These are phyloP conservation scores for Lepus townsendii DNA, from an alignment of 2,797 vertebrate genomes.

Conservation along the genomic window DNA sequence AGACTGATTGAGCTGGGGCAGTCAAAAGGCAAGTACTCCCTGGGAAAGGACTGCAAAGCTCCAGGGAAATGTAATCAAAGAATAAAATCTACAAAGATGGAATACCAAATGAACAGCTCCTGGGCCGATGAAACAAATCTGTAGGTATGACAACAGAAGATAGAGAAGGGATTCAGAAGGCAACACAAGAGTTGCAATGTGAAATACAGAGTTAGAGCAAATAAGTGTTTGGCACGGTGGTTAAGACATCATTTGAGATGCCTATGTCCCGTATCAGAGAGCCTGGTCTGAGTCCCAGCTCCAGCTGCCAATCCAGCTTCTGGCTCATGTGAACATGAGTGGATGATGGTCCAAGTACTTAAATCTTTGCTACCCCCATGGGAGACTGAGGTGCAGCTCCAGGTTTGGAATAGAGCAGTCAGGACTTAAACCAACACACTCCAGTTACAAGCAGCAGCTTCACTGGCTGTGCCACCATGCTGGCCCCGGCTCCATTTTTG, in stretches of 20 bases:
- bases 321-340: too few species aligned
- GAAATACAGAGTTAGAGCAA: neutral
- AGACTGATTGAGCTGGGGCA: neutral
- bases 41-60: neutral
- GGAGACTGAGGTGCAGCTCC: too few species aligned
- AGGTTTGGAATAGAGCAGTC: too few species aligned
- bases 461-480: too few species aligned
- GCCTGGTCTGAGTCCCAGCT: too few species aligned
- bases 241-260: too few species aligned
- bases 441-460: too few species aligned
- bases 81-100: neutral
- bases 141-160: rapidly evolving
- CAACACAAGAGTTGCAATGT: neutral
- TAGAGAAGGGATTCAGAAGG: neutral
- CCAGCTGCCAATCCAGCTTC: too few species aligned
- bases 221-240: neutral
- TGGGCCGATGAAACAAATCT: neutral
- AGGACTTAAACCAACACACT: too few species aligned
- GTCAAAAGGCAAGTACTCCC: neutral
- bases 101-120: neutral
- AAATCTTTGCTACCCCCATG: too few species aligned
- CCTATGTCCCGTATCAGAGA: too few species aligned
- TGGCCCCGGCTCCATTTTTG: neutral
- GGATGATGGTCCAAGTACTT: too few species aligned
- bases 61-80: rapidly evolving